Base-by-base conservation (phyloP, 1,140 invertebrate genomes). In the Pogonomyrmex barbatus region DNA sequence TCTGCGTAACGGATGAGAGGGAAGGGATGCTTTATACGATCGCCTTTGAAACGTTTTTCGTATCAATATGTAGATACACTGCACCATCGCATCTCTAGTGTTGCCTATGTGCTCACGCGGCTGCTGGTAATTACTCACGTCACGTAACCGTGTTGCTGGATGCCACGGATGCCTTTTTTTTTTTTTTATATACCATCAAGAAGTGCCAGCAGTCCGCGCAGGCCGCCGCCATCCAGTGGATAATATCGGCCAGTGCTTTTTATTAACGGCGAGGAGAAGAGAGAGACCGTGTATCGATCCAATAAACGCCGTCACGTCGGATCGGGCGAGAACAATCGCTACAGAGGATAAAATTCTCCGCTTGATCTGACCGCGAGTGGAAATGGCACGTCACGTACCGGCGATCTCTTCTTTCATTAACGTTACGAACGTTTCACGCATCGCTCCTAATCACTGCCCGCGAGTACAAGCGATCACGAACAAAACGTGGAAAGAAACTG, bases 161-260 rank as follows among this genome's bases (percentile, higher is more conserved):
- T 24, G 54, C 50, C 68, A 24, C 54, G 68, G 54, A 45, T 54
- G 47, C 58, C 58, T 71, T 73, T 70, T 75, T 79, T 76, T 24
- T 24, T 24, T 24, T 24, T 24, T 24, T 24, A n/a, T 83, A 87
- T 65, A 85, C 58, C 78, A 81, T 70, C 68, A 76, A 87, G 77
- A 88, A 86, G 50, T 76, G 87, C 77, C 54, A 70, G 85, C 58
- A 76, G 85, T 73, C 47, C 87, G 85, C 47, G 76, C 71, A 82
- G 62, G 12, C 9, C 12, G 56, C 63, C 76, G 78, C 75, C 85
- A 82, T 82, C 73, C 75, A 83, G 87, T 67, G 85, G 85, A 87
- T 88, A 88, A 88, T 88, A 88, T 88, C 86, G 62, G 86, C 68
- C 77, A 58, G 58, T 71, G 86, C 86, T 88, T 88, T 88, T 88